Base-by-base conservation (phyloP, 2,888 invertebrate species). In the Cryptocephalus primarius region DNA sequence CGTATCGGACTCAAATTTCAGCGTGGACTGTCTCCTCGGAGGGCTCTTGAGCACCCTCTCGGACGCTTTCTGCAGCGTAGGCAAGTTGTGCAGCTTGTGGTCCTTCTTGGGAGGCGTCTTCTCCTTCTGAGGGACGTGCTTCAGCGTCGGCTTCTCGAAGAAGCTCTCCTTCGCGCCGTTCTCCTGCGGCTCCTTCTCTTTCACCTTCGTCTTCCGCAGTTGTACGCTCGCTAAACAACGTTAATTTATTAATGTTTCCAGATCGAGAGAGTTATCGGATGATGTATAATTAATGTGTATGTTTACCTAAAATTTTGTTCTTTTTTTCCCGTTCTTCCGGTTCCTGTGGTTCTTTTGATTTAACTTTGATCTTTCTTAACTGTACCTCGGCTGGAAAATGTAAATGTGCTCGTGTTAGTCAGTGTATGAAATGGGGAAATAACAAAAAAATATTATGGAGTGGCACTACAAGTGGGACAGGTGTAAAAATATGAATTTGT, bases 111-210 rank as follows among this genome's bases (percentile, higher is more conserved):
- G 64, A 46, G 54, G 65, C 8, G 58, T 53, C 50, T 57, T 59
- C 45, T 69, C 66, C 44, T 65, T 62, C 12, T 64, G 64, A 9
- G 66, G 67, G 4, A 69, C 67, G 13, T 66, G 65, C 50, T 67
- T 68, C 11, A 69, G 58, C 44, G 62, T 63, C 4, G 69, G 69
- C 45, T 62, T 64, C 36, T 63, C 60, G 53, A 69, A 68, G 11
- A 65, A 63, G 44, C 60, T 61, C 44, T 66, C 64, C 52, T 68
- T 66, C 42, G 57, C 57, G 4, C 68, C 70, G 54, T 69, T 68
- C 51, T 68, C 66, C 48, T 63, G 64, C 1, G 61, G 59, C 43
- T 64, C 62, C 50, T 62, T 65, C 40, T 61, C 57, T 33, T 43
- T 14, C 33, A 62, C 56, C 9, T 59, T 60, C 1, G 63, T 62